Percentiles rank a stretch among this genome's conserved stretches.
phyloP scores from a whole-genome alignment of 2,797 vertebrate genomes.

The Hafferia zeledoni region DNA sequence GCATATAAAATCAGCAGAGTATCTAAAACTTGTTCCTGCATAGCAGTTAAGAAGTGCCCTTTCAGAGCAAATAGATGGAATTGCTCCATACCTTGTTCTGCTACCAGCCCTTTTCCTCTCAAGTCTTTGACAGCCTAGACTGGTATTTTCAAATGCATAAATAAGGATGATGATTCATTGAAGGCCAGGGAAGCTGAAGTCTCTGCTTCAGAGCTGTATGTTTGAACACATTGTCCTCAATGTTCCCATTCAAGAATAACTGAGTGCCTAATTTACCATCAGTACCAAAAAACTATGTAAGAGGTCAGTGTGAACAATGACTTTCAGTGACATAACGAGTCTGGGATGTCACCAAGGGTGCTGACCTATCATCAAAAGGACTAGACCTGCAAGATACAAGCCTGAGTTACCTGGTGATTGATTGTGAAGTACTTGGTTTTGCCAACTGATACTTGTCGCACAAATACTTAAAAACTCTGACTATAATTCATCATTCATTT shows the following conservation, averaged over 20 bases:
- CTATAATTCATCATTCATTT: not conserved
- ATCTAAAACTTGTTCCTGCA: not conserved
- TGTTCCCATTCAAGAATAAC: not conserved
- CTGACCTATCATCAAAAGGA: not conserved
- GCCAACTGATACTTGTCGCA: not conserved
- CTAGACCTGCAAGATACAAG: not conserved
- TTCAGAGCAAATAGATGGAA: not conserved
- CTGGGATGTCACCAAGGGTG: not conserved
- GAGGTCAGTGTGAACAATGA: not conserved
- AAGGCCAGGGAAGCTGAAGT: not conserved
- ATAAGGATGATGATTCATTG: not conserved
- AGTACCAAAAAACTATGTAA: not conserved
- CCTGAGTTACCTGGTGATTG: not conserved
- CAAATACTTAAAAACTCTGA: not conserved
- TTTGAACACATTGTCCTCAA: not conserved
- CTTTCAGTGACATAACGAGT: not conserved
- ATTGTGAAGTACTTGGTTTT: not conserved
- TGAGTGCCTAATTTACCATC: not conserved
- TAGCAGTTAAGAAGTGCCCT: not conserved
- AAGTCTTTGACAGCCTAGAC: not conserved
- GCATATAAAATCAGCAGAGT: not conserved
- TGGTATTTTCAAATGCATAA: not conserved
- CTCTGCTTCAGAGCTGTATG: not conserved
- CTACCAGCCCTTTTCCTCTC: not conserved
- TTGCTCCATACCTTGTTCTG: not conserved